A percentile compares a stretch with the other conserved stretches of the same genome.
Conservation (phyloP, 2,797 vertebrate genomes). For the Oryzias sinensis region DNA sequence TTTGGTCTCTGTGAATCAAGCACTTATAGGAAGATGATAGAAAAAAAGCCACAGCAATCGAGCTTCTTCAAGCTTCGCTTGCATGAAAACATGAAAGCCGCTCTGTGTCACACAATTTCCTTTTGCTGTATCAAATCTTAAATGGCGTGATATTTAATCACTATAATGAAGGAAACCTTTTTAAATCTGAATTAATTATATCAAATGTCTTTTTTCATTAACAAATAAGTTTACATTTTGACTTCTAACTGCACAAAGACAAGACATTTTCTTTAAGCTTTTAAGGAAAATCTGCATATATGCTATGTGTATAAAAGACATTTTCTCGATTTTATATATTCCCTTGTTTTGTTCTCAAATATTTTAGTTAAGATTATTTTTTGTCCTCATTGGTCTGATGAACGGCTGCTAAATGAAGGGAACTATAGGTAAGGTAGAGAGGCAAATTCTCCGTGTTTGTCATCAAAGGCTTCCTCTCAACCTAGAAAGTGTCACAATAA, state of each 20-base stretch:
- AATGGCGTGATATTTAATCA: background rate
- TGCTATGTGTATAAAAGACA: too few relatives aligned
- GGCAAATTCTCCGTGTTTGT: conserved; percentile 14
- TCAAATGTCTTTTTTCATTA: background rate
- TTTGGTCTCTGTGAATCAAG: conserved; percentile 8
- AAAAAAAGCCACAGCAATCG: background rate
- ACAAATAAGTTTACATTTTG: background rate
- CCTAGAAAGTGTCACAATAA: conserved; percentile 29
- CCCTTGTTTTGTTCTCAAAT: too few relatives aligned
- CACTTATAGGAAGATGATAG: background rate
- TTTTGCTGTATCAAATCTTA: conserved; percentile 1
- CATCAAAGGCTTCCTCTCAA: conserved; percentile 41
- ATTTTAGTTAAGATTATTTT: background rate
- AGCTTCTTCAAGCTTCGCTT: conserved; percentile 5
- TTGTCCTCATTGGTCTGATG: conserved; percentile 22
- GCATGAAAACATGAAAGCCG: background rate
- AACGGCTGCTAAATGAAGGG: conserved; percentile 32
- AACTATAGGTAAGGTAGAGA: conserved; percentile 22
- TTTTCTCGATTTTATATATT: too few relatives aligned
- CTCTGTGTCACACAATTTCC: background rate
- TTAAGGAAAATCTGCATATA: too few relatives aligned
- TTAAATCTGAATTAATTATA: background rate
- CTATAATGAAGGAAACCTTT: background rate
- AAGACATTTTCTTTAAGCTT: too few relatives aligned
- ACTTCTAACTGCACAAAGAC: background rate